Evolutionary conservation across 1,140 invertebrate genomes (phyloP), one percentile per base, ranked within the genome.

Genomic region (Pollicipes pollicipes): DNA sequence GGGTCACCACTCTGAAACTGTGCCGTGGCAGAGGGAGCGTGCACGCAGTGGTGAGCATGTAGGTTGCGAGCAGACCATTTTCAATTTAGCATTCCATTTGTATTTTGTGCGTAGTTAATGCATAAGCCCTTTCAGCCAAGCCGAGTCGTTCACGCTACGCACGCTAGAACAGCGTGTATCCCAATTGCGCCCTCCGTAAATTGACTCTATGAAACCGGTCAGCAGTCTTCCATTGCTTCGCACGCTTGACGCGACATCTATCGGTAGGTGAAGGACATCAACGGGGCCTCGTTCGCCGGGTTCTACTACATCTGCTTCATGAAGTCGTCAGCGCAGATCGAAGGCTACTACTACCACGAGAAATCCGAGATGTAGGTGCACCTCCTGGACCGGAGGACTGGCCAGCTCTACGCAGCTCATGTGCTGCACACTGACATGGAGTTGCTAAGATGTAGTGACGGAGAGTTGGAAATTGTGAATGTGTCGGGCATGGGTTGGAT

Each of bases 301-400:
- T 97, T 97, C 82, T 97, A 97, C 81, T 97, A 97, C 77, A 97
- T 97, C 80, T 97, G 93, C 82, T 96, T 97, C 81, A 91, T 93
- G 82, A 96, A 96, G 83, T 94, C 91, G 68, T 90, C 90, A 71
- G 90, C 90, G 70, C 90, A 91, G 35, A 95, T 97, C 78, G 93
- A 97, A 83, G 95, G 95, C 30, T 97, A 93, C 84, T 97, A 97
- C 81, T 97, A 95, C 80, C 95, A 97, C 81, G 84, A 91, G 78
- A 93, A 89, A 80, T 96, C 93, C 71, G 95, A 97, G 86, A 93
- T 91, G 92, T 94, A 84, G 85, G 82, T 76, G 26, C n/a, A n/a
- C n/a, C n/a, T n/a, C 35, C 35, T 35, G 17, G 6, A 35, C 35
- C 6, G 71, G 63, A 31, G 68, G 66, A 17, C 30, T 4, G 6